Percentiles rank a stretch among this genome's conserved stretches.
phyloP scores from a whole-genome alignment of 2,888 invertebrate genomes.

The Actias luna region DNA sequence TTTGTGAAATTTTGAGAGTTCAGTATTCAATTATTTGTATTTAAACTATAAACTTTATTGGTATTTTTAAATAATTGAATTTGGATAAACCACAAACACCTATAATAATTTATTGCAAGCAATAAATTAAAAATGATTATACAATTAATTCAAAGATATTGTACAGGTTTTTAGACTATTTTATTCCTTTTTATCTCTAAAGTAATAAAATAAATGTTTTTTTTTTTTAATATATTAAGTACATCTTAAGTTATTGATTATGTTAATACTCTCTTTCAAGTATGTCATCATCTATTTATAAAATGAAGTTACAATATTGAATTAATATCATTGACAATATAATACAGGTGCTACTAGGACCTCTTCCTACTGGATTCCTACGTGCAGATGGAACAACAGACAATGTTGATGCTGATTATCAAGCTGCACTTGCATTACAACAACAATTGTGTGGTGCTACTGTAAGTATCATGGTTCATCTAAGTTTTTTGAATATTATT shows the following conservation, averaged over 20 bases:
- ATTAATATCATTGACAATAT: not conserved
- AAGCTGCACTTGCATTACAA: constrained; percentile 87
- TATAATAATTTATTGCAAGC: too few relatives aligned
- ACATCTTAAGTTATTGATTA: not conserved
- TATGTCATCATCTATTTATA: not conserved
- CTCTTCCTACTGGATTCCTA: constrained; percentile 90
- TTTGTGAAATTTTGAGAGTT: too few relatives aligned
- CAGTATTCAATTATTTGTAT: too few relatives aligned
- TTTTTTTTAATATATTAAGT: too few relatives aligned
- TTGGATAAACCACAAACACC: too few relatives aligned
- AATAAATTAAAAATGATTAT: too few relatives aligned
- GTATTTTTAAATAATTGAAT: too few relatives aligned
- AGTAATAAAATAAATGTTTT: too few relatives aligned
- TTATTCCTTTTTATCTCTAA: too few relatives aligned
- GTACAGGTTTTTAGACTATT: too few relatives aligned
- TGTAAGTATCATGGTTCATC: constrained; percentile 38
- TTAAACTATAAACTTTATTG: too few relatives aligned
- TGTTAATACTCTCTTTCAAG: not conserved
- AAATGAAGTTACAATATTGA: not conserved
- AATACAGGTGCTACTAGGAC: constrained; percentile 87
- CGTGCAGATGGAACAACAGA: constrained; percentile 83
- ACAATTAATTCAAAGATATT: too few relatives aligned
- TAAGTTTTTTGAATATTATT: not conserved
- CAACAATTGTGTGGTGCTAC: constrained; percentile 82
- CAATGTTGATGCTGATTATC: constrained; percentile 89